Percentiles rank a stretch among this genome's conserved stretches.
Evolutionary conservation across 2,888 invertebrate species (phyloP).

Genomic region (Petrolisthes manimaculis): DNA sequence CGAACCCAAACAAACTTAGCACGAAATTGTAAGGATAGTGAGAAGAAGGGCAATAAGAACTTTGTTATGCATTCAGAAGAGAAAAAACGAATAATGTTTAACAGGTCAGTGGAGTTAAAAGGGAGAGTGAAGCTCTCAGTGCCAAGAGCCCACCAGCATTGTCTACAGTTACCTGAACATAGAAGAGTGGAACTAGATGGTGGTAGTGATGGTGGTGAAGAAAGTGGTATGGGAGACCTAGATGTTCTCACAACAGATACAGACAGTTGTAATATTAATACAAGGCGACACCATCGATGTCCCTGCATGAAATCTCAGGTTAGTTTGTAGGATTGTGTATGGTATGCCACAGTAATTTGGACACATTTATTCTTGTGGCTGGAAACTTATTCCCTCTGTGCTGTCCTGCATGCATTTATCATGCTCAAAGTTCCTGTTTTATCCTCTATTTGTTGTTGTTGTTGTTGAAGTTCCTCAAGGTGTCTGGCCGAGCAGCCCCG

Average conservation of each 20-base stretch:
- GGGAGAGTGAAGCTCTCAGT: neutral
- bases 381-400: no score
- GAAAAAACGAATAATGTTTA: neutral
- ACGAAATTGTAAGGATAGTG: neutral
- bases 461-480: no score
- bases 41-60: neutral
- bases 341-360: no score
- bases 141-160: neutral
- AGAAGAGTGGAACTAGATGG: conserved; percentile 37
- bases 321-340: neutral
- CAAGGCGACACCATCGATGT: conserved; percentile 5
- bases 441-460: no score
- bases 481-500: no score
- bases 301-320: conserved; percentile 17
- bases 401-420: no score
- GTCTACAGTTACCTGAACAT: neutral
- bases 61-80: neutral
- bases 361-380: neutral
- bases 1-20: neutral
- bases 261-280: conserved; percentile 37
- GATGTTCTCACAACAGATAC: conserved; percentile 30
- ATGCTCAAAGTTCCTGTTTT: no score
- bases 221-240: conserved; percentile 42
- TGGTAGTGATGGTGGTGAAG: conserved; percentile 53
- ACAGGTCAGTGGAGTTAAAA: neutral